phyloP scores from a whole-genome alignment of 2,888 invertebrate genomes.

The Autographa pulchrina region DNA sequence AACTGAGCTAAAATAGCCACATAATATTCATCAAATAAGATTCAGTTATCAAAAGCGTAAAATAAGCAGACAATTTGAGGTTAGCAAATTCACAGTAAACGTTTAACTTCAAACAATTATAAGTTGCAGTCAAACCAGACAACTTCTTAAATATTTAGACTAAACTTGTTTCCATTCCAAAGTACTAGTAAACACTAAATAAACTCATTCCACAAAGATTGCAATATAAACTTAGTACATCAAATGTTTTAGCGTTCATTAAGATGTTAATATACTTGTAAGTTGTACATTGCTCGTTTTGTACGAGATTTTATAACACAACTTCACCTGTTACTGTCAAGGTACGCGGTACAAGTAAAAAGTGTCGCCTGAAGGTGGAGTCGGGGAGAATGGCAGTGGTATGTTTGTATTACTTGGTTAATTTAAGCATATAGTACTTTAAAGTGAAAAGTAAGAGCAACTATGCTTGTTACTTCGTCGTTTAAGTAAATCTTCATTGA shows the following conservation, averaged over 20 bases:
- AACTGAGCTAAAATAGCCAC: too few species aligned
- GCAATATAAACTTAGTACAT: constrained; percentile 70
- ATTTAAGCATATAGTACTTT: neutral
- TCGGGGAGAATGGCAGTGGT: constrained; percentile 6
- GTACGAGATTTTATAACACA: constrained; percentile 66
- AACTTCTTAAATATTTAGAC: constrained; percentile 25
- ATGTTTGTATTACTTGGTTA: constrained; percentile 1
- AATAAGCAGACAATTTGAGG: neutral
- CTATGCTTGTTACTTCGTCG: neutral
- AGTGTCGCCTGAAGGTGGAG: constrained; percentile 5
- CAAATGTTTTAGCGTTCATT: constrained; percentile 69
- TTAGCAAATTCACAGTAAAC: neutral
- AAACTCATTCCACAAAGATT: constrained; percentile 55
- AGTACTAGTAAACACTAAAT: constrained; percentile 28
- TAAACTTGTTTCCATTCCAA: constrained; percentile 19
- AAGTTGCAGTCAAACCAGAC: neutral
- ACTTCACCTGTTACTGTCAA: constrained; percentile 62
- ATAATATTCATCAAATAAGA: neutral
- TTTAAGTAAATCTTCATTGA: neutral
- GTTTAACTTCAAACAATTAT: constrained; percentile 8
- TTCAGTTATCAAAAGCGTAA: neutral
- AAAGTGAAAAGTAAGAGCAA: constrained; percentile 1
- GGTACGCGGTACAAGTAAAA: constrained; percentile 25
- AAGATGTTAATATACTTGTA: constrained; percentile 55
- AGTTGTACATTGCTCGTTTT: constrained; percentile 57